phyloP scores from a whole-genome alignment of 1,140 invertebrate species.

The Lordiphosa mommai region DNA sequence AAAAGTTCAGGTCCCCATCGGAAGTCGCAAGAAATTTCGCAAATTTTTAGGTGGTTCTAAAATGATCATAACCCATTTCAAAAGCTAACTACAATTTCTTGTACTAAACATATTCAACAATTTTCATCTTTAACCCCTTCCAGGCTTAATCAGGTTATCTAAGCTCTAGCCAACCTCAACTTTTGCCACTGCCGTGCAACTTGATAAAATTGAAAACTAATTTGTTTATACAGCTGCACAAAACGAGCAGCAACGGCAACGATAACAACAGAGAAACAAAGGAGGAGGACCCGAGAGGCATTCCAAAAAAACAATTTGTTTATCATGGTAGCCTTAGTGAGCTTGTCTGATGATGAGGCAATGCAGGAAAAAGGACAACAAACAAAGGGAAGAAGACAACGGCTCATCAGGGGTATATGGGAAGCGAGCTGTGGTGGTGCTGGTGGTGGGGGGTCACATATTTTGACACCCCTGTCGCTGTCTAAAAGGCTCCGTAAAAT shows the following conservation, averaged over 20 bases:
- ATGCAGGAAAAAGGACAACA: constrained; percentile 64
- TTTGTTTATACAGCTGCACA: constrained; percentile 78
- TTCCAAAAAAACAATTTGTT: constrained; percentile 68
- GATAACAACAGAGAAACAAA: constrained; percentile 49
- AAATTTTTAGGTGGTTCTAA: no score
- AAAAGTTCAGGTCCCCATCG: no score
- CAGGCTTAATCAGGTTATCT: no score
- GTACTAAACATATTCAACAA: no score
- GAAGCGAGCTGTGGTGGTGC: constrained; percentile 11
- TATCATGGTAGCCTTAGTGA: constrained; percentile 71
- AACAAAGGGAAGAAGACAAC: constrained; percentile 37
- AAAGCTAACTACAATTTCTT: no score
- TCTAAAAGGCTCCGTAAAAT: constrained; percentile 27
- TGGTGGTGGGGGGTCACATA: constrained; percentile 18
- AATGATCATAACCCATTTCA: constrained; percentile 2
- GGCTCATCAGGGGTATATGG: constrained; percentile 10
- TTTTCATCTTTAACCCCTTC: no score
- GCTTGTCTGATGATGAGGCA: constrained; percentile 60
- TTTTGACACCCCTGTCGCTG: constrained; percentile 68
- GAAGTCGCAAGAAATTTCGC: no score
- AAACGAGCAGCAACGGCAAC: constrained; percentile 63
- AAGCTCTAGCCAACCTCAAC: background rate
- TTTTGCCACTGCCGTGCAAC: constrained; percentile 49
- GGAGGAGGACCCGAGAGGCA: constrained; percentile 3
- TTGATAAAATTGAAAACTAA: constrained; percentile 76